phyloP scores from a whole-genome alignment of 2,888 invertebrate genomes.

The Tortricodes alternella region DNA sequence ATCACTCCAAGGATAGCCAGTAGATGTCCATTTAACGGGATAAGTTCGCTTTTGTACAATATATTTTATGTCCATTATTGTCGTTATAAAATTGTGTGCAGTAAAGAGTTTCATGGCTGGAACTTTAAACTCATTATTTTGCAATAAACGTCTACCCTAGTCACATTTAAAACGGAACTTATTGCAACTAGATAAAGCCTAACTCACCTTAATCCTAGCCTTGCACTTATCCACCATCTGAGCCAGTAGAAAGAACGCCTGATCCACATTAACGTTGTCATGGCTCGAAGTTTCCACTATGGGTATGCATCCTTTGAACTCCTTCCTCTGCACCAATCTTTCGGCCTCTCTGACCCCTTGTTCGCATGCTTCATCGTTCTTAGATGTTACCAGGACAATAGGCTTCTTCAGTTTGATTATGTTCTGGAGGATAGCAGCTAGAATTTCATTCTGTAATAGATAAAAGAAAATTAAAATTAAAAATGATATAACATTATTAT shows the following conservation, averaged over 20 bases:
- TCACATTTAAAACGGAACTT: no score
- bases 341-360: constrained; percentile 94
- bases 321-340: constrained; percentile 91
- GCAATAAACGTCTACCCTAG: no score
- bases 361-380: constrained; percentile 96
- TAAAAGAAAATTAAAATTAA: background rate
- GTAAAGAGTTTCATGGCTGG: no score
- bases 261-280: constrained; percentile 97
- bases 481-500: background rate
- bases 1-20: no score
- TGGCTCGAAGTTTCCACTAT: constrained; percentile 97
- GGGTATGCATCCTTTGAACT: constrained; percentile 94
- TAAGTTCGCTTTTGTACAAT: no score
- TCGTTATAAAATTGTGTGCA: no score
- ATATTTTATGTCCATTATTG: no score
- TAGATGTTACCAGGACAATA: constrained; percentile 96
- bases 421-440: constrained; percentile 92
- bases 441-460: constrained; percentile 84
- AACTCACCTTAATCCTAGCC: constrained; percentile 83
- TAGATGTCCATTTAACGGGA: no score
- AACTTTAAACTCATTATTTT: no score
- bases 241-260: constrained; percentile 94
- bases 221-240: constrained; percentile 96
- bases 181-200: no score
- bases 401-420: constrained; percentile 97